Conservation (phyloP, 1,140 invertebrate genomes). For the Plectrocnemia conspersa region DNA sequence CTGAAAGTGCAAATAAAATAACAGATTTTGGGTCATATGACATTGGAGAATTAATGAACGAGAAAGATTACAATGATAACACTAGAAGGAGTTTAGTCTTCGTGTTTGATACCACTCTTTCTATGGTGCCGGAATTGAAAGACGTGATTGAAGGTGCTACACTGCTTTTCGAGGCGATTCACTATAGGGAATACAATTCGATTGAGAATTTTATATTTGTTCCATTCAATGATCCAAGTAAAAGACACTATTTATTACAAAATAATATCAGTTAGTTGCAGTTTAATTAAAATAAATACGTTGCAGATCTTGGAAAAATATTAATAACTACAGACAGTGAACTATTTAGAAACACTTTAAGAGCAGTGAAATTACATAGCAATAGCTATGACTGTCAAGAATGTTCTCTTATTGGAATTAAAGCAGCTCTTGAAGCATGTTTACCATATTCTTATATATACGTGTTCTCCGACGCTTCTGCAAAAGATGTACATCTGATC, state of each 20-base stretch:
- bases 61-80: no score
- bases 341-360: not conserved
- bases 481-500: not conserved
- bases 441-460: not conserved
- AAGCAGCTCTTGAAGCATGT: not conserved
- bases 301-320: no score
- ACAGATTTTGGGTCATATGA: no score
- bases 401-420: not conserved
- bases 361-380: not conserved
- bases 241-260: not conserved
- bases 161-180: not conserved
- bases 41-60: no score
- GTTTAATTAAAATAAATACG: no score
- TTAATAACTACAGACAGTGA: not conserved
- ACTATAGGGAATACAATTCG: not conserved
- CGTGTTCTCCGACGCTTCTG: not conserved
- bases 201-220: not conserved
- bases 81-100: no score
- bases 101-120: not conserved
- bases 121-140: not conserved
- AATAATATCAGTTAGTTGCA: not conserved
- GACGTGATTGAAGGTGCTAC: not conserved
- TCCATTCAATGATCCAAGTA: not conserved
- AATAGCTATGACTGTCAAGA: not conserved
- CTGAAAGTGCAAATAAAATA: no score